Conservation (phyloP, 2,113 vertebrate genomes). For the Phodopus roborovskii region DNA sequence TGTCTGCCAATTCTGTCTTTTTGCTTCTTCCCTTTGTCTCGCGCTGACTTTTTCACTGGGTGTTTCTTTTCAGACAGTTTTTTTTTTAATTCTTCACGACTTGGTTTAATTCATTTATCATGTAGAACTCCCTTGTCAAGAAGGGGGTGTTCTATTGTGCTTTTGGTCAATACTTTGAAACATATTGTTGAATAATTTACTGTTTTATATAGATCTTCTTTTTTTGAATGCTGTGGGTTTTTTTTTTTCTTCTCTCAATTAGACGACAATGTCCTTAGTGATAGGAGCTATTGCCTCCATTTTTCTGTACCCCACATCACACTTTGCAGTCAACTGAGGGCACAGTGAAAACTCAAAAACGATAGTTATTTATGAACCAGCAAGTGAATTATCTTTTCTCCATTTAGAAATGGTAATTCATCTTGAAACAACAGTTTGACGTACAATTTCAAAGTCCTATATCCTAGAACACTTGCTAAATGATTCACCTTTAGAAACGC, state of each 20-base stretch:
- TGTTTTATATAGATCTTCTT: background rate
- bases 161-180: conserved; percentile 6
- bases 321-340: fast-evolving
- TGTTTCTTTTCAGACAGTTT: background rate
- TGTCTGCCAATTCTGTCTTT: background rate
- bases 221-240: background rate
- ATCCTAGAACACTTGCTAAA: background rate
- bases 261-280: background rate
- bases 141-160: background rate
- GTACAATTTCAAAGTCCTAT: background rate
- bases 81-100: background rate
- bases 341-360: background rate
- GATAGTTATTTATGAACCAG: background rate
- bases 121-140: background rate
- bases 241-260: background rate
- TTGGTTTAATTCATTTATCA: conserved; percentile 2
- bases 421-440: background rate
- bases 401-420: background rate
- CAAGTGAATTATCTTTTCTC: background rate
- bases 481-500: background rate
- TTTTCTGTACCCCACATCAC: background rate
- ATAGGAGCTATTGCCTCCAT: fast-evolving
- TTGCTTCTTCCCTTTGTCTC: background rate
- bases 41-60: background rate
- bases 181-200: background rate